phyloP scores from a whole-genome alignment of 2,888 invertebrate species.

The Hanleya hanleyi region DNA sequence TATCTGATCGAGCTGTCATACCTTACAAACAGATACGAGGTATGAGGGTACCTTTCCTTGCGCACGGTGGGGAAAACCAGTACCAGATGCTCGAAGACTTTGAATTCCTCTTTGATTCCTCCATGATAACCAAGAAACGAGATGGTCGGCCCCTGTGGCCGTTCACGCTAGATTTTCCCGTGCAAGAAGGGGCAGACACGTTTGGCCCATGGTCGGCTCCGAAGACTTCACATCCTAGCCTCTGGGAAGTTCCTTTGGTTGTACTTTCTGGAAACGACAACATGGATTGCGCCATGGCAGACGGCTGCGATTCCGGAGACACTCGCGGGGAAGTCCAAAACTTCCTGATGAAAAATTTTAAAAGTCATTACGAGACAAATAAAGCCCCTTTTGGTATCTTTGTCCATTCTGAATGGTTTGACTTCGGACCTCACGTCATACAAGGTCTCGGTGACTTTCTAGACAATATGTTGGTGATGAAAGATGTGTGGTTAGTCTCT shows the following conservation, averaged over 20 bases:
- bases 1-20: slow-evolving; percentile 85
- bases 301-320: slow-evolving; percentile 30
- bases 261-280: slow-evolving; percentile 32
- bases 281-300: slow-evolving; percentile 43
- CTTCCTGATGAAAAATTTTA: slow-evolving; percentile 83
- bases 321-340: slow-evolving; percentile 32
- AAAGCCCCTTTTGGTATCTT: slow-evolving; percentile 86
- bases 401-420: slow-evolving; percentile 87
- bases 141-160: slow-evolving; percentile 92
- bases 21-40: slow-evolving; percentile 87
- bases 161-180: slow-evolving; percentile 85
- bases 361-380: slow-evolving; percentile 79
- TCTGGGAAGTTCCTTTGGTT: slow-evolving; percentile 80
- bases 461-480: slow-evolving; percentile 16
- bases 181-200: slow-evolving; percentile 9
- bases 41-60: slow-evolving; percentile 90
- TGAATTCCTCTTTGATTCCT: slow-evolving; percentile 93
- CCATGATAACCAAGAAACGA: slow-evolving; percentile 84
- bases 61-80: slow-evolving; percentile 91
- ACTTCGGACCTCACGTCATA: slow-evolving; percentile 76
- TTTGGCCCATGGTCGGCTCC: slow-evolving; percentile 28
- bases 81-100: slow-evolving; percentile 95
- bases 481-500: slow-evolving; percentile 34
- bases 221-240: slow-evolving; percentile 71
- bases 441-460: slow-evolving; percentile 32